phyloP scores from a whole-genome alignment of 2,113 vertebrate genomes.

The Alosa alosa region DNA sequence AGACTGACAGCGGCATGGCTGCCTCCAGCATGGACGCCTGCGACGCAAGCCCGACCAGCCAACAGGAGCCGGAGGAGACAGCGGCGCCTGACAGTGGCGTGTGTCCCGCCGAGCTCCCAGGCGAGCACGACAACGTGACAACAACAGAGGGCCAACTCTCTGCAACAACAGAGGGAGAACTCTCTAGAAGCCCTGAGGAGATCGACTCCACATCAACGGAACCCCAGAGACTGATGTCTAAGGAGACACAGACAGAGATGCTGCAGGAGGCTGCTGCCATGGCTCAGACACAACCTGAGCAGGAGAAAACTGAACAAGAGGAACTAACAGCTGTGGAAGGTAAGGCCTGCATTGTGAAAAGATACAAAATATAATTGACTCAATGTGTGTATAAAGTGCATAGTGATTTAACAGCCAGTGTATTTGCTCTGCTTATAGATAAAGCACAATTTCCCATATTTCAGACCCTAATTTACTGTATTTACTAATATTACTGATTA shows the following conservation, averaged over 20 bases:
- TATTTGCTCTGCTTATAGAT: neutral
- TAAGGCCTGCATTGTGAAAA: neutral
- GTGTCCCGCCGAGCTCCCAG: neutral
- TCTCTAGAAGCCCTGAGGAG: neutral
- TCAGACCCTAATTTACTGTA: neutral
- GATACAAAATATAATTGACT: neutral
- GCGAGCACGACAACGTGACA: neutral
- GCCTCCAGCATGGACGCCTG: neutral
- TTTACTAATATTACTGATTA: neutral
- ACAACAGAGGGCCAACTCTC: slow-evolving; percentile 8
- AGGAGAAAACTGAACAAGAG: neutral
- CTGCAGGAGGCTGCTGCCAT: neutral
- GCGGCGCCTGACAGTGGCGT: neutral
- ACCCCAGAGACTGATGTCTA: neutral
- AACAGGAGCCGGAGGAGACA: neutral
- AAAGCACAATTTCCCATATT: neutral
- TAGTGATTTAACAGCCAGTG: neutral
- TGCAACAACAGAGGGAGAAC: neutral
- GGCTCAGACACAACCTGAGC: neutral
- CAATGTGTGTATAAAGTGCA: neutral
- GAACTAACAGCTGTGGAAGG: neutral
- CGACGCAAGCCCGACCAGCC: neutral
- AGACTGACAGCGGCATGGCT: neutral
- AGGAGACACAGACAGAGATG: neutral
- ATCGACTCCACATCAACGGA: neutral